These are phyloP conservation scores for Ursus arctos DNA, from an alignment of 2,113 vertebrate genomes.

Conservation along the genomic window DNA sequence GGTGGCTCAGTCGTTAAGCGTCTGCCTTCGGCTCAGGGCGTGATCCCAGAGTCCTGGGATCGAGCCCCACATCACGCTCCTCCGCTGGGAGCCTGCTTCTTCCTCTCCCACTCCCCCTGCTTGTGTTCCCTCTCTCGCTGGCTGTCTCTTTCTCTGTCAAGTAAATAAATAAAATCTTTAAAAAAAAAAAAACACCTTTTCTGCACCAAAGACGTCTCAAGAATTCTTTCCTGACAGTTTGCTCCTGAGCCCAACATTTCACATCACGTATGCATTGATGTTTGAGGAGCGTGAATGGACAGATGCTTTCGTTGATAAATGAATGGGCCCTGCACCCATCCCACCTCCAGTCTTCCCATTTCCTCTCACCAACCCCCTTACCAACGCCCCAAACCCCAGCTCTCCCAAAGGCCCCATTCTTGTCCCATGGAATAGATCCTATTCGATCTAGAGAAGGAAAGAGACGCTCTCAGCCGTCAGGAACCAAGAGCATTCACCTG, in stretches of 20 bases:
- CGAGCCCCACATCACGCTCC: no score
- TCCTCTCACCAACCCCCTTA: not conserved
- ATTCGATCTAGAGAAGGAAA: not conserved
- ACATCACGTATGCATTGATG: not conserved
- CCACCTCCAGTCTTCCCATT: not conserved
- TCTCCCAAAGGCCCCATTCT: not conserved
- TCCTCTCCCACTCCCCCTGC: no score
- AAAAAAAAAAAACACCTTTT: not conserved
- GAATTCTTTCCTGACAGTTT: not conserved
- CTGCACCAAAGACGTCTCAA: not conserved
- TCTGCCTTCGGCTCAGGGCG: no score
- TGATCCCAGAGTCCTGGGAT: no score
- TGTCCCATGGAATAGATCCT: not conserved
- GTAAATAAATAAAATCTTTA: no score
- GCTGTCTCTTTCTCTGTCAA: no score
- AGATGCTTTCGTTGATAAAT: not conserved
- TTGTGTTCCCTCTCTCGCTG: no score
- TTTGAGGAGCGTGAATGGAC: no score
- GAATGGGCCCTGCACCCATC: not conserved
- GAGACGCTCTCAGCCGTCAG: not conserved
- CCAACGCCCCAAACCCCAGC: not conserved
- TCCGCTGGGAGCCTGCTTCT: no score
- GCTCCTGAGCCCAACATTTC: not conserved
- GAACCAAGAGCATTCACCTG: not conserved
- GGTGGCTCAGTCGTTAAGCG: no score